Evolutionary conservation across 2,797 vertebrate species (phyloP).

Genomic region (Poecilia gillii): DNA sequence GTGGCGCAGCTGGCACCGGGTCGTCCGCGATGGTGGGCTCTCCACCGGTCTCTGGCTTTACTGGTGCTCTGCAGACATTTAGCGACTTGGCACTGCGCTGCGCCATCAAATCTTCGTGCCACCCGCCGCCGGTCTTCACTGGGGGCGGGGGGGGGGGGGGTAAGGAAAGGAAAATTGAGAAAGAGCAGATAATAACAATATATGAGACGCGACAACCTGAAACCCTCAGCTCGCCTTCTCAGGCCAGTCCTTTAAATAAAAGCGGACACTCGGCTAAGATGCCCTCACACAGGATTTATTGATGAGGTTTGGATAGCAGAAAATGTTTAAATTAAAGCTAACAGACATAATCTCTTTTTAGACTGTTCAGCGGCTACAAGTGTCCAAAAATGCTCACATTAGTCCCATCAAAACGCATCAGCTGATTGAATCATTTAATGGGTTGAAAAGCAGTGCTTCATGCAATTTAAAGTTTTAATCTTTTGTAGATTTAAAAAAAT

Average conservation of each 20-base stretch:
- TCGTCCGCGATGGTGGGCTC: slow-evolving; percentile 64
- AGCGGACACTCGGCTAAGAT: background rate
- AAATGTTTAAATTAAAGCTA: background rate
- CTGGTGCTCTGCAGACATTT: slow-evolving; percentile 84
- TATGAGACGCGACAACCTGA: slow-evolving; percentile 15
- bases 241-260: slow-evolving; percentile 35
- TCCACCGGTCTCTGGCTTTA: slow-evolving; percentile 66
- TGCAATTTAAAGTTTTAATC: background rate
- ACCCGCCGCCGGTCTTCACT: slow-evolving; percentile 59
- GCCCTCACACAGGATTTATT: background rate
- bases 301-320: background rate
- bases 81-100: slow-evolving; percentile 79
- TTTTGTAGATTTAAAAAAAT: background rate
- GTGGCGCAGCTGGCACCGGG: slow-evolving; percentile 83
- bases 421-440: background rate
- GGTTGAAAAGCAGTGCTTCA: background rate
- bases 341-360: background rate
- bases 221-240: slow-evolving; percentile 8
- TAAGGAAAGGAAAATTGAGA: slow-evolving; percentile 27
- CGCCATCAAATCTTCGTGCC: slow-evolving; percentile 65
- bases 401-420: background rate
- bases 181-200: slow-evolving; percentile 25
- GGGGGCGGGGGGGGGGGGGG: background rate
- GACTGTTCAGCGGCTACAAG: background rate
- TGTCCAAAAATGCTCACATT: background rate